Conservation (phyloP, 2,113 vertebrate species). For the Seriola rivoliana region DNA sequence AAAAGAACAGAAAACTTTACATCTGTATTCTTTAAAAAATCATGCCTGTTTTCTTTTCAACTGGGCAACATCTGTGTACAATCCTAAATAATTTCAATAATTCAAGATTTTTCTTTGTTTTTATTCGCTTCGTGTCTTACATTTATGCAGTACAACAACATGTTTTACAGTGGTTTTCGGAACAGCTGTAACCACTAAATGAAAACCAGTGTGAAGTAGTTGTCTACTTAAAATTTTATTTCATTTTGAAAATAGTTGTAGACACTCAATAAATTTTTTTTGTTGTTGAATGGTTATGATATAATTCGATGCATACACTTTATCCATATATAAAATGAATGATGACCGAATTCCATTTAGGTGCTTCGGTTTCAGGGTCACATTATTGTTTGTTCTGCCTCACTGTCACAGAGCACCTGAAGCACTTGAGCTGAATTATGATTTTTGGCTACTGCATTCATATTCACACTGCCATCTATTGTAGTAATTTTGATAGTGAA, state of each 20-base stretch:
- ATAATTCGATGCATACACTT: not conserved
- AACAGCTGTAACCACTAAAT: conserved; percentile 32
- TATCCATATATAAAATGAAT: not conserved
- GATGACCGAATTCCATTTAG: conserved; percentile 2
- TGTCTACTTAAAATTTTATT: conserved; percentile 8
- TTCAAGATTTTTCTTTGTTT: conserved; percentile 29
- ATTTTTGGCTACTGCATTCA: not conserved
- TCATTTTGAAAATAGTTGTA: not conserved
- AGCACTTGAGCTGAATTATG: not conserved
- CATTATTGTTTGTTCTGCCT: not conserved
- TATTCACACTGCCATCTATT: not conserved
- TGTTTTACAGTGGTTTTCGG: conserved; percentile 18
- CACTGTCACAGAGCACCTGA: not conserved
- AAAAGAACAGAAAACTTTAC: conserved; percentile 1
- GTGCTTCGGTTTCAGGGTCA: not conserved
- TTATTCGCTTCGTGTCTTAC: conserved; percentile 38
- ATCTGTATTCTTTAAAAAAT: conserved; percentile 24
- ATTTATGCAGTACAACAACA: conserved; percentile 27
- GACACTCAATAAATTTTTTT: conserved; percentile 10
- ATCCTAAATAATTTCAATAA: conserved; percentile 45
- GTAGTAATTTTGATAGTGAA: conserved; percentile 7
- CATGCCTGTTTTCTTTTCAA: conserved; percentile 6
- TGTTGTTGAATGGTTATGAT: not conserved
- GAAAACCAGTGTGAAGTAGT: conserved; percentile 21
- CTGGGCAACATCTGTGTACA: conserved; percentile 48